These are phyloP conservation scores for Philhelius pedissequus DNA, from an alignment of 2,888 invertebrate species.

Conservation along the genomic window DNA sequence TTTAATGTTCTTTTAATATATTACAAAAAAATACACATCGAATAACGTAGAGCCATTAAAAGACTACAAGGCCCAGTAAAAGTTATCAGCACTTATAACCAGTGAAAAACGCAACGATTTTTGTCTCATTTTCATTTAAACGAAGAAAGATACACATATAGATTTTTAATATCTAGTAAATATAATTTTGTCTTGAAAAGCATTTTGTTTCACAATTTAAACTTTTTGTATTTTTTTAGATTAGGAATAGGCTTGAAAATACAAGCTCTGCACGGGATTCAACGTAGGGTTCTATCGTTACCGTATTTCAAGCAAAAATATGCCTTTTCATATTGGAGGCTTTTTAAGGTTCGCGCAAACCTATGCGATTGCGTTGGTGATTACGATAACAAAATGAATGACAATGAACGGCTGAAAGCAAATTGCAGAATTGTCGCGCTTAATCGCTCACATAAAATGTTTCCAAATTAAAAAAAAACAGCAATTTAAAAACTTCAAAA, in stretches of 20 bases:
- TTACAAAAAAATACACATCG: conserved; percentile 42
- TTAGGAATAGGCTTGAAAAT: background rate
- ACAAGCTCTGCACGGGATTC: background rate
- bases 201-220: background rate
- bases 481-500: too few relatives aligned
- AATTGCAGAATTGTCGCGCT: too few relatives aligned
- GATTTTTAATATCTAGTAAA: background rate
- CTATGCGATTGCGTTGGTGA: too few relatives aligned
- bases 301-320: too few relatives aligned
- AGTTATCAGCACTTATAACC: conserved; percentile 12
- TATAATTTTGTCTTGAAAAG: background rate
- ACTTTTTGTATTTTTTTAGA: background rate
- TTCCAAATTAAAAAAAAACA: too few relatives aligned
- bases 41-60: conserved; percentile 32
- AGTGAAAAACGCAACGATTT: conserved; percentile 57
- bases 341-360: too few relatives aligned
- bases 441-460: too few relatives aligned
- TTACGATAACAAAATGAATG: too few relatives aligned
- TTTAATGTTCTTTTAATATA: background rate
- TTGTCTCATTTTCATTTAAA: background rate
- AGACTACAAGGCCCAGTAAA: conserved; percentile 5
- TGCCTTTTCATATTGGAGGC: too few relatives aligned
- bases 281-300: too few relatives aligned
- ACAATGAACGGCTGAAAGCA: too few relatives aligned
- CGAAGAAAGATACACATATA: background rate